Evolutionary conservation across 1,140 invertebrate genomes (phyloP), one percentile per base, ranked within the genome.

Genomic region (Megalonaias nervosa): DNA sequence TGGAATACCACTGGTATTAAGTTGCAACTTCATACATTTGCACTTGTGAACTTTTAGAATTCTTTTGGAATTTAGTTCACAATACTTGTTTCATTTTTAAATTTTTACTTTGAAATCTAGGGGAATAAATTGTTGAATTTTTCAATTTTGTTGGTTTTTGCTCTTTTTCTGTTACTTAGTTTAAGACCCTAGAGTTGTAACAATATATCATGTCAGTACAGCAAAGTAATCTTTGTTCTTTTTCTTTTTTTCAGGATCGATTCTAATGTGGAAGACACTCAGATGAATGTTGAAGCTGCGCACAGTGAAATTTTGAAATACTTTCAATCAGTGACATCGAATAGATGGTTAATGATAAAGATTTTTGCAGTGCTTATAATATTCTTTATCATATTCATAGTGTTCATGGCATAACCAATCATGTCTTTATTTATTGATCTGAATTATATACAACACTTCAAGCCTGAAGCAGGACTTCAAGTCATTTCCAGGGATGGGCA

Each of bases 321-420:
- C 92, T 99, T 99, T 90, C 97, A 97, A 91, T 97, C 96, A 26
- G 96, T 99, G 23, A 96, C 97, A 16, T 97, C 96, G 64, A 99
- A 99, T 92, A 93, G 98, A 85, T 99, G 98, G 96, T 93, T 99
- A 16, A 99, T 99, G 97, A 96, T 99, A 84, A 99, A 99, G 94
- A 95, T 99, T 78, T 99, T 99, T 92, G 98, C 94, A 72, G 96
- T 99, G 70, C 92, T 99, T 48, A 98, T 99, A 93, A 95, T 99
- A 88, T 99, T 99, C 93, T 99, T 99, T 91, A 95, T 99, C 89
- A 97, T 99, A 89, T 99, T 99, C 93, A 95, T 99, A 89, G 94
- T 99, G 84, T 99, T 99, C 81, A 87, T 93, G 83, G 92, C 93
- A 48, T 93, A 89, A 81, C 15, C 31, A 19, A 48, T 48, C 38